Conservation (phyloP, 1,140 invertebrate genomes). For the Atta cephalotes region DNA sequence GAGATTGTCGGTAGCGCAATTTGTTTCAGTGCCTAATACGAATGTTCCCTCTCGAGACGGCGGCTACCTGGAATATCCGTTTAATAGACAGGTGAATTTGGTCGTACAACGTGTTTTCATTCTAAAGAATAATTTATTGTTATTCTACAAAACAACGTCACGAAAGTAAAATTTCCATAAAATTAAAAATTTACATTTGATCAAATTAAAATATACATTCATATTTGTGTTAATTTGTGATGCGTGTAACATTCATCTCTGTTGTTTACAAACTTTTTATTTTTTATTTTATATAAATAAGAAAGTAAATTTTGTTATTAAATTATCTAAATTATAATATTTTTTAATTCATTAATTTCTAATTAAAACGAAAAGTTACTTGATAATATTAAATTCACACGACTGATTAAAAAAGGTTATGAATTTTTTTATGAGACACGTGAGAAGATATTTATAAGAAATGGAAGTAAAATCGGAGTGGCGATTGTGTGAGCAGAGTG, state of each 20-base stretch:
- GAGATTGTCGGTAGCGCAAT: slow-evolving; percentile 79
- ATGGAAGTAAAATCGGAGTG: slow-evolving; percentile 8
- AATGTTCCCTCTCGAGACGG: slow-evolving; percentile 75
- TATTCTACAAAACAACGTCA: neutral
- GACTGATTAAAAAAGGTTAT: slow-evolving; percentile 17
- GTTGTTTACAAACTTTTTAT: neutral
- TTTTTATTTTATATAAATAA: neutral
- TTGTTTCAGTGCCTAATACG: slow-evolving; percentile 82
- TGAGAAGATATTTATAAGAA: slow-evolving; percentile 5
- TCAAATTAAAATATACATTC: neutral
- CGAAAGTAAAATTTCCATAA: neutral
- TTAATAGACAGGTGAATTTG: slow-evolving; percentile 62
- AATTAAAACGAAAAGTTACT: neutral
- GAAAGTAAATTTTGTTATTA: neutral
- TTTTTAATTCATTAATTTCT: neutral
- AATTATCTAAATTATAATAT: neutral
- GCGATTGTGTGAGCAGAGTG: slow-evolving; percentile 23
- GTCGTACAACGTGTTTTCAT: slow-evolving; percentile 47
- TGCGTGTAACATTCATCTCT: neutral
- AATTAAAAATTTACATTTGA: too few relatives aligned
- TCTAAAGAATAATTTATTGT: neutral
- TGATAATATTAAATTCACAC: neutral
- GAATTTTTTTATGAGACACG: slow-evolving; percentile 1
- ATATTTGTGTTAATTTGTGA: neutral
- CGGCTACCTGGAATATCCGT: slow-evolving; percentile 69